Evolutionary conservation across 2,113 vertebrate genomes (phyloP), one percentile per base, ranked within the genome.

Genomic region (Octodon degus): DNA sequence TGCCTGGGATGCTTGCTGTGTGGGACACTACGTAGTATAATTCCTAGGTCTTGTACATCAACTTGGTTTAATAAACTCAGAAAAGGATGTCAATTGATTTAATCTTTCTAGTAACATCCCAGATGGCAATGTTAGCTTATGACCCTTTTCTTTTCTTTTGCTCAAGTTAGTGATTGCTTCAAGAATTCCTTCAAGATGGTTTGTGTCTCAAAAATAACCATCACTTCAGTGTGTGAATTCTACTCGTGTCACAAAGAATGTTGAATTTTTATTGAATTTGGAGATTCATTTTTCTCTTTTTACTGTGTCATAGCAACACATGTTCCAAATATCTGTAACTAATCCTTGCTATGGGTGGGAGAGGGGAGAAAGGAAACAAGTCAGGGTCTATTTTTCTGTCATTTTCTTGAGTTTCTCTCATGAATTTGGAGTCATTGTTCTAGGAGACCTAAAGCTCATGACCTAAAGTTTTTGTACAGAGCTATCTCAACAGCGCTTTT

Each of bases 101-200:
- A 86, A 77, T 81, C 55, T 83, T 34, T 85, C 24, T 62, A 60
- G 62, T 34, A 86, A 20, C 17, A 63, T 62, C 10, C 67, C n/a
- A 87, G 27, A n/a, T 40, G 83, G 58, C 55, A 96, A 95, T 85
- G 90, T 80, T 30, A 37, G 70, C 25, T 83, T 50, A 13, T 86
- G 47, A 86, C 1, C 22, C 84, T 79, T 79, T 88, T 47, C 6
- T 82, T 86, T 76, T 65, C 53, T 91, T 89, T 86, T 81, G 34
- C 12, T 95, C n/a, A 43, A 53, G 20, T 84, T 82, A 92, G 63
- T 40, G 80, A 32, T 58, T 85, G 62, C 65, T 96, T 43, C 16
- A 94, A 84, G n/a, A 70, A 93, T 91, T 68, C 16, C 47, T 86
- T 74, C 25, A 86, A 84, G 22, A 87, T 58, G 74, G n/a, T 90